These are phyloP conservation scores for Drosophila bocki DNA, from an alignment of 1,140 invertebrate genomes.

Conservation along the genomic window DNA sequence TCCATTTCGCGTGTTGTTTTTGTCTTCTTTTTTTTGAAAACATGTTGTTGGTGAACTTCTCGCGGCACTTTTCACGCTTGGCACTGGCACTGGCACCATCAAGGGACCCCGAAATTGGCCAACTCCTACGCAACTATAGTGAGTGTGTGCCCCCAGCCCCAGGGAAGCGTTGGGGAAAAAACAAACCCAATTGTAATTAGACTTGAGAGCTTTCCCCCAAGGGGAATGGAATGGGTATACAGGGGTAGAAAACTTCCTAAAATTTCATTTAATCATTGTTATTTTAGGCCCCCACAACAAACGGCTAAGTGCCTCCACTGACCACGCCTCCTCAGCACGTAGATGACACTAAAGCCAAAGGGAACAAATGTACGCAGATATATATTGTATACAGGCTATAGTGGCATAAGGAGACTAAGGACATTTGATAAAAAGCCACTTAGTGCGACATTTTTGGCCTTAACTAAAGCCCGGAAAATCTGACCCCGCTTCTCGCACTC, in stretches of 20 bases:
- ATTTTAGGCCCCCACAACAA: slow-evolving; percentile 28
- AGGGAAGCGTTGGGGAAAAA: slow-evolving; percentile 1
- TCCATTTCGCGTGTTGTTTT: slow-evolving; percentile 34
- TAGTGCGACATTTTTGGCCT: slow-evolving; percentile 42
- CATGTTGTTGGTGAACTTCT: slow-evolving; percentile 35
- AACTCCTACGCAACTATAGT: slow-evolving; percentile 29
- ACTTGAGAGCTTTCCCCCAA: slow-evolving; percentile 23
- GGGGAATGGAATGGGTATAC: background rate
- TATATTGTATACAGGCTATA: background rate
- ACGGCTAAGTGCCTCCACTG: slow-evolving; percentile 35
- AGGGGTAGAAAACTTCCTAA: slow-evolving; percentile 15
- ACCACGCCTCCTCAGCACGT: slow-evolving; percentile 24
- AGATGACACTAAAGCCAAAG: slow-evolving; percentile 36
- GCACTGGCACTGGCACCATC: slow-evolving; percentile 22
- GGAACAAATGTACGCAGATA: slow-evolving; percentile 23
- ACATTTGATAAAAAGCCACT: slow-evolving; percentile 76
- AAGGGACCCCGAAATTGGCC: slow-evolving; percentile 32
- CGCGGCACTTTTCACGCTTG: slow-evolving; percentile 68
- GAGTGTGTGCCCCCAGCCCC: background rate
- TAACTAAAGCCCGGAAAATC: slow-evolving; percentile 49
- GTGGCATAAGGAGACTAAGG: slow-evolving; percentile 24
- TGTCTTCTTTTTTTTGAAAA: background rate
- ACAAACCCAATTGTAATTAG: slow-evolving; percentile 57
- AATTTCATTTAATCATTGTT: slow-evolving; percentile 60
- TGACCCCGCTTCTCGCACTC: slow-evolving; percentile 1